Evolutionary conservation across 2,113 vertebrate genomes (phyloP), one percentile per base, ranked within the genome.

Genomic region (Apodemus speciosus): DNA sequence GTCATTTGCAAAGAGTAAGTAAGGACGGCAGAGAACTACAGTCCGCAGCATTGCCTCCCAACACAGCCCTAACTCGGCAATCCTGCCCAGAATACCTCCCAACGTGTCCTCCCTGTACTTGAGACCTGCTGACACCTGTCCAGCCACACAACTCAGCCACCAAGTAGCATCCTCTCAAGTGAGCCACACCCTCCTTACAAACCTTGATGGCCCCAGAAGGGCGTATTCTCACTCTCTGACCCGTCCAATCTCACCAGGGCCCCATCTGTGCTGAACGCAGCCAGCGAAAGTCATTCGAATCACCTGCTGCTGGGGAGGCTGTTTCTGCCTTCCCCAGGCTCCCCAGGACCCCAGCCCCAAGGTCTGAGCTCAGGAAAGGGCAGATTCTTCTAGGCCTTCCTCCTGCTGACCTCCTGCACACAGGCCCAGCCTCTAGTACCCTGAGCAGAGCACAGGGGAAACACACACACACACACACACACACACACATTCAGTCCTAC

Each of bases 121-220:
- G 21, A 53, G 81, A 15, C 56, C 81, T 88, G 73, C 49, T 0
- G 9, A 84, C 88, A 27, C 83, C 56, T 16, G 38, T 92, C 83
- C 23, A 64, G 71, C 43, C 56, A 15, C 64, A 84, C 25, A 7
- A 16, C 38, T 69, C 2, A 23, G 30, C 23, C 73, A 49, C 83
- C 60, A 20, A 60, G 27, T 75, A 40, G 87, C n/a, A 79, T 87
- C 72, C 94, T 66, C 88, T 25, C 87, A 93, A 95, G 92, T 85
- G 93, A 76, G 93, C 96, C 96, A 95, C 96, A 68, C 95, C 96
- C 95, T 96, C 43, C 23, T 89, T 30, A 89, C 68, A 71, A 16
- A 81, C 23, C 1, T 3, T 51, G 68, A 43, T 6, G 8, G 43
- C 2, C 6, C 49, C 56, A 8, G 6, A 49, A 79, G 71, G 73